Conservation (phyloP, 2,113 vertebrate species). For the Eolophus roseicapilla region DNA sequence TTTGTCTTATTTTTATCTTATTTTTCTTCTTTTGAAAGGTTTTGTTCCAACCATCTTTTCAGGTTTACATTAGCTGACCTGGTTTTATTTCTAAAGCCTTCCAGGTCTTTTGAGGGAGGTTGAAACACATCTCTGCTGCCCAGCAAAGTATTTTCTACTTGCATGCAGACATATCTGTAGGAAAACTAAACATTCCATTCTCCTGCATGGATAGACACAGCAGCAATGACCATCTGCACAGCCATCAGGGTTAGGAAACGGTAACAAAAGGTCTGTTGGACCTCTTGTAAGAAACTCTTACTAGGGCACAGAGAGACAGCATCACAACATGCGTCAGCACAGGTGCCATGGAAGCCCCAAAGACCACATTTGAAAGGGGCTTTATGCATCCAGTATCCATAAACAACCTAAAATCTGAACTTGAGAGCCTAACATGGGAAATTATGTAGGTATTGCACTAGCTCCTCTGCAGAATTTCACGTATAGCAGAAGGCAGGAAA, state of each 20-base stretch:
- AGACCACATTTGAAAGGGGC: not conserved
- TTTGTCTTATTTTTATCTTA: not conserved
- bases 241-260: not conserved
- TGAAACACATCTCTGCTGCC: not conserved
- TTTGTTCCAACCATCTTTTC: not conserved
- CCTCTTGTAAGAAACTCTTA: not conserved
- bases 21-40: not conserved
- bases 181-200: not conserved
- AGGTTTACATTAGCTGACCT: not conserved
- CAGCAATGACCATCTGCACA: not conserved
- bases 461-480: not conserved
- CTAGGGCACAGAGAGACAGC: not conserved
- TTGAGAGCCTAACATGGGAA: not conserved
- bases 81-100: not conserved
- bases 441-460: not conserved
- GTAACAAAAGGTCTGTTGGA: not conserved
- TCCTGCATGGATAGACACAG: not conserved
- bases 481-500: not conserved
- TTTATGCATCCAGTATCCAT: not conserved
- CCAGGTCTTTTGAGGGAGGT: fast-evolving
- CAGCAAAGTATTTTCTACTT: not conserved
- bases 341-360: not conserved
- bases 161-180: fast-evolving
- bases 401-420: not conserved
- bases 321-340: not conserved